Percentiles rank a stretch among this genome's conserved stretches.
These are phyloP conservation scores for Bugulina stolonifera DNA, from an alignment of 2,888 invertebrate genomes.

Conservation along the genomic window DNA sequence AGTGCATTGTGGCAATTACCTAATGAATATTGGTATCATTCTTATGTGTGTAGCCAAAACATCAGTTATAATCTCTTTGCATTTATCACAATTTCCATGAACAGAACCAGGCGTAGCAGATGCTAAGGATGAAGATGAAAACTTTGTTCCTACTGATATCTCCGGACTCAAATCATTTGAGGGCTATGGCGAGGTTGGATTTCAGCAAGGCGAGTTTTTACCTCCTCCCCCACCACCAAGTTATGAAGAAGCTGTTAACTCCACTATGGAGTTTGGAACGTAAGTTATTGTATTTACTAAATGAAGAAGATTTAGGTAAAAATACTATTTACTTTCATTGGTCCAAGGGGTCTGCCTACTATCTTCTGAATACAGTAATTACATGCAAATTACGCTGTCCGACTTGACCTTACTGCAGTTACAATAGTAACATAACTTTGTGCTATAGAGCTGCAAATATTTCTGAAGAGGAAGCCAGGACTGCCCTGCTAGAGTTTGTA, in stretches of 20 bases:
- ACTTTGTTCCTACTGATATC: neutral
- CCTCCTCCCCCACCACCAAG: neutral
- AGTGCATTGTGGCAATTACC: too few relatives aligned
- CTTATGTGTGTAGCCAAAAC: too few relatives aligned
- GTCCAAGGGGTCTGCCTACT: too few relatives aligned
- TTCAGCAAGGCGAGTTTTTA: neutral
- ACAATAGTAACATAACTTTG: too few relatives aligned
- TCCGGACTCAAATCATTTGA: neutral
- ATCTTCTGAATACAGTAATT: too few relatives aligned
- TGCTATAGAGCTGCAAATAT: constrained; percentile 33
- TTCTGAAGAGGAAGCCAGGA: constrained; percentile 53
- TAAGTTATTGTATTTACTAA: neutral
- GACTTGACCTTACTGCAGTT: too few relatives aligned
- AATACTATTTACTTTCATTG: too few relatives aligned
- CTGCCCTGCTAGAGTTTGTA: constrained; percentile 54
- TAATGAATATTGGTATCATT: too few relatives aligned
- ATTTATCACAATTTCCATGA: too few relatives aligned
- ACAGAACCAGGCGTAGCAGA: neutral
- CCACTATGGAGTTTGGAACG: neutral
- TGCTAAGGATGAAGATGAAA: neutral
- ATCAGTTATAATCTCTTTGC: too few relatives aligned
- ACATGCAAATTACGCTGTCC: too few relatives aligned
- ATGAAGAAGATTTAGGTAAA: too few relatives aligned
- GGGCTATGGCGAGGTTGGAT: neutral
- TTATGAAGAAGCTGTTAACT: neutral